These are phyloP conservation scores for Phaethon lepturus DNA, from an alignment of 2,113 vertebrate genomes.

Conservation along the genomic window DNA sequence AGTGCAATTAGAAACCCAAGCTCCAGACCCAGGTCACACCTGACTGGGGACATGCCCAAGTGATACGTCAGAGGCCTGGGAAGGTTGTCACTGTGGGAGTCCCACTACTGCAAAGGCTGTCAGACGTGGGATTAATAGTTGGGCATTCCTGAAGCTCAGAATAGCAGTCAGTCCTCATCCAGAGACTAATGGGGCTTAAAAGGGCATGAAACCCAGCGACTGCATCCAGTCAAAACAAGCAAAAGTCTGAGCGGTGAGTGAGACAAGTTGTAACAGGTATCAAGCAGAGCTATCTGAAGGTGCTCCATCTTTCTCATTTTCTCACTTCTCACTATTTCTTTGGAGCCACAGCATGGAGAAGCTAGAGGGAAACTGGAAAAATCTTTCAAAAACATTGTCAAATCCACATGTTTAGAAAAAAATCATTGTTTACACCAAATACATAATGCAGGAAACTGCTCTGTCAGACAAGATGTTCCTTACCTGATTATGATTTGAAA, in stretches of 20 bases:
- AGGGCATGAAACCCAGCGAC: neutral
- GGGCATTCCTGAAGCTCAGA: conserved; percentile 11
- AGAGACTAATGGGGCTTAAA: conserved; percentile 24
- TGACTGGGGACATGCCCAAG: neutral
- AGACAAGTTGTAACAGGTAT: neutral
- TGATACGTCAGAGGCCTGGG: neutral
- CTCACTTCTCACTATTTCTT: neutral
- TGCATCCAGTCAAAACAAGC: conserved; percentile 3
- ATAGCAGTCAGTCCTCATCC: neutral
- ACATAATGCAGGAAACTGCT: neutral
- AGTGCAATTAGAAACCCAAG: neutral
- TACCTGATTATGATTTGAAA: neutral
- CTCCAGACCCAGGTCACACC: neutral
- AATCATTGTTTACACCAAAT: neutral
- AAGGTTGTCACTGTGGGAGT: neutral
- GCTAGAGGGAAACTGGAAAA: neutral
- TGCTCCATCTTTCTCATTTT: neutral
- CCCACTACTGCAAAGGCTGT: neutral
- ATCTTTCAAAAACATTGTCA: neutral
- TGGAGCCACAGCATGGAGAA: neutral
- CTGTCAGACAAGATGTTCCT: neutral
- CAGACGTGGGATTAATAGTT: neutral
- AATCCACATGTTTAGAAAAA: neutral
- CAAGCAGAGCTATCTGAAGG: neutral
- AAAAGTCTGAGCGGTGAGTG: neutral